These are phyloP conservation scores for Porites cylindrica DNA, from an alignment of 92 coral and sea anemone genomes.

Conservation along the genomic window DNA sequence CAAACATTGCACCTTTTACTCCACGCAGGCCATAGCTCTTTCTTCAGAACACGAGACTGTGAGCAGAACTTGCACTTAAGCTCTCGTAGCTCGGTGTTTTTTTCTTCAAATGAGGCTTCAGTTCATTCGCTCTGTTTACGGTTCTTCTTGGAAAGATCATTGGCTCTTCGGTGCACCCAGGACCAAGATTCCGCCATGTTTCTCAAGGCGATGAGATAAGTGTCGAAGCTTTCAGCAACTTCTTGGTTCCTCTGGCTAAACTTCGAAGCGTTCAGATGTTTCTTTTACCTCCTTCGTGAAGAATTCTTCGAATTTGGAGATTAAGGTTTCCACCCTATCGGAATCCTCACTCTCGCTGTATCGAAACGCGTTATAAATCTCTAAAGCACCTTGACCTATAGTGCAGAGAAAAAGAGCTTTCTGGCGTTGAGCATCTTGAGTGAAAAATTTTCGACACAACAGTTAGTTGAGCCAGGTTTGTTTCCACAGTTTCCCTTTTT, in stretches of 20 bases:
- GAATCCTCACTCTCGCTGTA: conserved; percentile 7
- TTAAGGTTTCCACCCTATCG: conserved; percentile 32
- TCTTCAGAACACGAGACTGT: conserved; percentile 13
- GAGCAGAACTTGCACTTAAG: conserved; percentile 45
- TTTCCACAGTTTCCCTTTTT: conserved; percentile 53
- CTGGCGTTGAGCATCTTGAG: conserved; percentile 44
- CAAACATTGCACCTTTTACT: conserved; percentile 32
- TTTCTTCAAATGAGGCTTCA: background rate
- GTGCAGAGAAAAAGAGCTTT: conserved; percentile 31
- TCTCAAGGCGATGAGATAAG: conserved; percentile 42
- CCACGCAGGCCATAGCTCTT: conserved; percentile 28
- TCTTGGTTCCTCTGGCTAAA: conserved; percentile 48
- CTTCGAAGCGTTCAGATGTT: conserved; percentile 34
- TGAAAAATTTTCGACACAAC: conserved; percentile 16
- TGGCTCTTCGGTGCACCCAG: too few relatives aligned
- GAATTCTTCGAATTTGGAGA: conserved; percentile 37
- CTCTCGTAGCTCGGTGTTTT: background rate
- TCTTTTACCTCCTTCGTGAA: conserved; percentile 25
- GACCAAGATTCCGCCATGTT: conserved; percentile 38
- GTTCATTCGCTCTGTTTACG: background rate
- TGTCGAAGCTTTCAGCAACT: conserved; percentile 35
- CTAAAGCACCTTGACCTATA: conserved; percentile 26
- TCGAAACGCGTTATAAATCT: conserved; percentile 16
- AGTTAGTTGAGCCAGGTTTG: conserved; percentile 38
- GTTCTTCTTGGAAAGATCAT: too few relatives aligned